A percentile compares a stretch with the other conserved stretches of the same genome.
Evolutionary conservation across 2,888 invertebrate species (phyloP).

Genomic region (Acanthosepion pharaonis): DNA sequence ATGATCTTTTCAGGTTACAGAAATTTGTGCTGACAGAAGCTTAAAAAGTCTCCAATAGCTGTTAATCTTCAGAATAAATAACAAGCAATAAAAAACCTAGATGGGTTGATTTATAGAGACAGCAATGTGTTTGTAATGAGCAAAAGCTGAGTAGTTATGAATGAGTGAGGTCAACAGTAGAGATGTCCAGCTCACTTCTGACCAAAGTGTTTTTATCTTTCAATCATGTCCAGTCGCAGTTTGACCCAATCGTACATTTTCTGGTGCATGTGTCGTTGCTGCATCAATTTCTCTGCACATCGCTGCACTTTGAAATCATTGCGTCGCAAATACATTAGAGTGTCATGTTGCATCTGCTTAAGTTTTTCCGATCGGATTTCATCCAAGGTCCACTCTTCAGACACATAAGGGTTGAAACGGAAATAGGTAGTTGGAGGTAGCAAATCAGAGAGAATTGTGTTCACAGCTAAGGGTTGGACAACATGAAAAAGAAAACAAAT

Average conservation of each 20-base stretch:
- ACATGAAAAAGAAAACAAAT: background rate
- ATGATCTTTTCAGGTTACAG: no score
- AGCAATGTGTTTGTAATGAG: no score
- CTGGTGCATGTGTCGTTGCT: conserved; percentile 59
- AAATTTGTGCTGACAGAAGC: no score
- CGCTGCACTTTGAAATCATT: conserved; percentile 82
- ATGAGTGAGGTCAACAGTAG: background rate
- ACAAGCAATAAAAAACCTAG: background rate
- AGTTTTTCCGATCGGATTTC: conserved; percentile 85
- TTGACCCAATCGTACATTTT: conserved; percentile 56
- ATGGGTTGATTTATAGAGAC: no score
- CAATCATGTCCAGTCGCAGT: conserved; percentile 50
- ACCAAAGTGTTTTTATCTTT: background rate
- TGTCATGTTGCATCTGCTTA: conserved; percentile 83
- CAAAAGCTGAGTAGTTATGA: no score
- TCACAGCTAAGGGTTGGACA: conserved; percentile 79
- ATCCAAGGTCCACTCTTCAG: conserved; percentile 85
- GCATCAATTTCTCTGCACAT: conserved; percentile 65
- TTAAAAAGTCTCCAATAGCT: no score
- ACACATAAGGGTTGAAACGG: conserved; percentile 90
- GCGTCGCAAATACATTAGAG: conserved; percentile 84
- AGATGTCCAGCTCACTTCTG: background rate
- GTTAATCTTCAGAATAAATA: background rate
- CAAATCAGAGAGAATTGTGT: conserved; percentile 69
- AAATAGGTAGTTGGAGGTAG: conserved; percentile 83